A percentile compares a stretch with the other conserved stretches of the same genome.
Evolutionary conservation across 2,113 vertebrate genomes (phyloP).

Genomic region (Saguinus imperator): DNA sequence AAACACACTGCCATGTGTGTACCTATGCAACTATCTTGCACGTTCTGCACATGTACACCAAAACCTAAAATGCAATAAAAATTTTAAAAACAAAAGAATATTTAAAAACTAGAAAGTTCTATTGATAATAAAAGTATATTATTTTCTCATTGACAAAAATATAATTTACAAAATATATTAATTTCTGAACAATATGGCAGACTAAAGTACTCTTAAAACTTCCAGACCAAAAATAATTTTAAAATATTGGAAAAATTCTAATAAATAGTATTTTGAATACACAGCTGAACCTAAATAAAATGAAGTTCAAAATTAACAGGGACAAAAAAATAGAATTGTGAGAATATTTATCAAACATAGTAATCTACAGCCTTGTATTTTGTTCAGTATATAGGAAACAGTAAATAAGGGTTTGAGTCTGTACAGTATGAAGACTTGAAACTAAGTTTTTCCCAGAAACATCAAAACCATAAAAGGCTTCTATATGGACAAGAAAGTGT

Average conservation of each 20-base stretch:
- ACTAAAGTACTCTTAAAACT: background rate
- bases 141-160: background rate
- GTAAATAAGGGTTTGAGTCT: background rate
- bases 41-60: too few relatives aligned
- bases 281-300: background rate
- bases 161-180: background rate
- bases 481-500: background rate
- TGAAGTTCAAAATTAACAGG: background rate
- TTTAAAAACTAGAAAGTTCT: background rate
- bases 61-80: too few relatives aligned
- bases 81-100: background rate
- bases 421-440: background rate
- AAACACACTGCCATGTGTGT: too few relatives aligned
- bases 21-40: too few relatives aligned
- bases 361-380: background rate
- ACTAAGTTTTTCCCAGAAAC: background rate
- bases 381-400: background rate
- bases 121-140: background rate
- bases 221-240: background rate
- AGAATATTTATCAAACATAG: background rate
- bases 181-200: background rate
- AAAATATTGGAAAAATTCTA: background rate
- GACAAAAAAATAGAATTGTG: background rate
- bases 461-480: background rate
- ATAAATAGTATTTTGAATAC: background rate